A percentile compares a stretch with the other conserved stretches of the same genome.
Evolutionary conservation across 2,888 invertebrate species (phyloP).

Genomic region (Thereva nobilitata): DNA sequence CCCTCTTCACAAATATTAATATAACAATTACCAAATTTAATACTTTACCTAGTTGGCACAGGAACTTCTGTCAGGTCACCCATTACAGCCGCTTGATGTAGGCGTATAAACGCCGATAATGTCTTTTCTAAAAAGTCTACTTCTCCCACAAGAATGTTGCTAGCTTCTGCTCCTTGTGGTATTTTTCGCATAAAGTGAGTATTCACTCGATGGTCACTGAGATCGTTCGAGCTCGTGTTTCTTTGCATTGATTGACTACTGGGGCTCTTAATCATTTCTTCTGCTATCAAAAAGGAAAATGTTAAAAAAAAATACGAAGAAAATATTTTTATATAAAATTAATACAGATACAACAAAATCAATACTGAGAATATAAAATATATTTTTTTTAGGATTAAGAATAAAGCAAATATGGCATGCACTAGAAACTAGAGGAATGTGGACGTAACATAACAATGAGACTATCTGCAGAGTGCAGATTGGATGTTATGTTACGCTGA

Average conservation of each 20-base stretch:
- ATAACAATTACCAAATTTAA: too few species aligned
- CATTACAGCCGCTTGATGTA: constrained; percentile 84
- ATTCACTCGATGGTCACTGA: constrained; percentile 76
- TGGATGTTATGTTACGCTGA: too few species aligned
- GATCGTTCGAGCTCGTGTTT: constrained; percentile 71
- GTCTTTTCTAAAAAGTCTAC: constrained; percentile 93
- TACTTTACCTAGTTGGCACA: constrained; percentile 73
- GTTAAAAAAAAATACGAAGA: too few species aligned
- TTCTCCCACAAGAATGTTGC: constrained; percentile 96
- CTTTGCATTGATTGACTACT: constrained; percentile 80
- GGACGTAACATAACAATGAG: too few species aligned
- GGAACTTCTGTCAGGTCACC: constrained; percentile 97
- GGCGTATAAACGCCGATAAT: constrained; percentile 88
- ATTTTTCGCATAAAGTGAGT: constrained; percentile 95
- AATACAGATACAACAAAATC: too few species aligned
- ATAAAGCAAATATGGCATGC: too few species aligned
- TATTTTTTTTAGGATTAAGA: too few species aligned
- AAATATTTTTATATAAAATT: too few species aligned
- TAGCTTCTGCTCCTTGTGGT: constrained; percentile 94
- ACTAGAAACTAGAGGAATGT: too few species aligned
- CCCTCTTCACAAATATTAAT: too few species aligned
- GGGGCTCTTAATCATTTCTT: constrained; percentile 77
- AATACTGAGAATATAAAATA: too few species aligned
- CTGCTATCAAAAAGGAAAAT: constrained; percentile 49
- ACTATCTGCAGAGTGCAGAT: too few species aligned